Evolutionary conservation across 1,140 invertebrate genomes (phyloP).

Genomic region (Scaptomyza graminum): DNA sequence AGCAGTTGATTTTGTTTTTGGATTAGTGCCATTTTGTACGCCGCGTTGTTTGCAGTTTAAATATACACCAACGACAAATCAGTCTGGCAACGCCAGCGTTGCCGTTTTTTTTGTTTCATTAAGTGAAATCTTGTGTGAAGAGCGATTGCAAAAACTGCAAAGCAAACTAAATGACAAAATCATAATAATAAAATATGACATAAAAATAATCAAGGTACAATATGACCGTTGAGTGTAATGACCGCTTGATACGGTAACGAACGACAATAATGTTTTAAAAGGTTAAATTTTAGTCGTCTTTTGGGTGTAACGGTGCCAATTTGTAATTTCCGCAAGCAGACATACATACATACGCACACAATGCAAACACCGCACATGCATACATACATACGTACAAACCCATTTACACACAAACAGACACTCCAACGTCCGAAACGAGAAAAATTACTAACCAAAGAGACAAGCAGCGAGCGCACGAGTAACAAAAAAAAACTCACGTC

Average conservation of each 20-base stretch:
- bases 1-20: constrained; percentile 7
- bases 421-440: constrained; percentile 58
- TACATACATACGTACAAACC: constrained; percentile 17
- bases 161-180: constrained; percentile 40
- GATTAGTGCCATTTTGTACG: constrained; percentile 15
- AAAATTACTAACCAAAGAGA: constrained; percentile 46
- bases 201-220: constrained; percentile 50
- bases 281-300: constrained; percentile 19
- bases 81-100: constrained; percentile 63
- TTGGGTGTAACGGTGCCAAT: constrained; percentile 16
- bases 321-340: constrained; percentile 38
- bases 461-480: constrained; percentile 34
- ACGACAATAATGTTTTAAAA: constrained; percentile 10
- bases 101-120: constrained; percentile 16
- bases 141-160: constrained; percentile 52
- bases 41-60: constrained; percentile 41
- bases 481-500: constrained; percentile 32
- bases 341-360: not conserved
- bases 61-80: constrained; percentile 15
- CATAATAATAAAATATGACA: constrained; percentile 49
- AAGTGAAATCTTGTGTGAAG: constrained; percentile 68
- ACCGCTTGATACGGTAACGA: constrained; percentile 33
- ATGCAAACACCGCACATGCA: not conserved
- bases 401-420: constrained; percentile 20
- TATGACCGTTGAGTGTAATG: constrained; percentile 51